Percentiles rank a stretch among this genome's conserved stretches.
phyloP scores from a whole-genome alignment of 2,797 vertebrate genomes.

The Graptemys geographica region DNA sequence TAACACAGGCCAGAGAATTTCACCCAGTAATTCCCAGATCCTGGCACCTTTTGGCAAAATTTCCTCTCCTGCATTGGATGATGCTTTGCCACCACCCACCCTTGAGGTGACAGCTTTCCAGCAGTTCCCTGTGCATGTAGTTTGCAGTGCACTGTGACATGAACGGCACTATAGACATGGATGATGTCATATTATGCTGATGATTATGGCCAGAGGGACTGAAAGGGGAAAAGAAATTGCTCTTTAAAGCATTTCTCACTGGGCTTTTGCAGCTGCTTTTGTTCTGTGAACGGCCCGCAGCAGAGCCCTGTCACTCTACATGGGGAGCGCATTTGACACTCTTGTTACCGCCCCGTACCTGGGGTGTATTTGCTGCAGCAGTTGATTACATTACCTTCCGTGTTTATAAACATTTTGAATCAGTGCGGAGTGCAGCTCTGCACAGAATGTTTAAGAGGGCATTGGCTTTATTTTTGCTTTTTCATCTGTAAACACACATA shows the following conservation, averaged over 20 bases:
- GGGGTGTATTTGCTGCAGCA: conserved; percentile 79
- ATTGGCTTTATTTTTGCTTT: conserved; percentile 53
- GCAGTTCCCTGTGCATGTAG: background rate
- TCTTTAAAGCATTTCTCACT: conserved; percentile 14
- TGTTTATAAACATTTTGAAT: conserved; percentile 84
- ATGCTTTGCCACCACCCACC: background rate
- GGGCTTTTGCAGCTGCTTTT: conserved; percentile 42
- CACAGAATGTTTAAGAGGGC: conserved; percentile 60
- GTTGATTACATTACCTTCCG: conserved; percentile 80
- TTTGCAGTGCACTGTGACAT: background rate
- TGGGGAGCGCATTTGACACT: conserved; percentile 58
- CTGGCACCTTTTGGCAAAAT: background rate
- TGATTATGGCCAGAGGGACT: background rate
- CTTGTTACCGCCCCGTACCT: conserved; percentile 72
- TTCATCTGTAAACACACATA: conserved; percentile 57
- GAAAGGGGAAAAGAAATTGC: background rate
- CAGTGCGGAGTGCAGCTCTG: conserved; percentile 56
- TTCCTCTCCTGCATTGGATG: background rate
- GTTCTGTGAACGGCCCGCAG: conserved; percentile 55
- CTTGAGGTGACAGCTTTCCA: too few species aligned
- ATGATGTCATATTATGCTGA: background rate
- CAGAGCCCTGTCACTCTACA: conserved; percentile 58
- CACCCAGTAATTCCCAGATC: background rate
- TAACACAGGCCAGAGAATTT: background rate
- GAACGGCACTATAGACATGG: conserved; percentile 5